phyloP scores from a whole-genome alignment of 2,888 invertebrate species.

The Mythimna impura region DNA sequence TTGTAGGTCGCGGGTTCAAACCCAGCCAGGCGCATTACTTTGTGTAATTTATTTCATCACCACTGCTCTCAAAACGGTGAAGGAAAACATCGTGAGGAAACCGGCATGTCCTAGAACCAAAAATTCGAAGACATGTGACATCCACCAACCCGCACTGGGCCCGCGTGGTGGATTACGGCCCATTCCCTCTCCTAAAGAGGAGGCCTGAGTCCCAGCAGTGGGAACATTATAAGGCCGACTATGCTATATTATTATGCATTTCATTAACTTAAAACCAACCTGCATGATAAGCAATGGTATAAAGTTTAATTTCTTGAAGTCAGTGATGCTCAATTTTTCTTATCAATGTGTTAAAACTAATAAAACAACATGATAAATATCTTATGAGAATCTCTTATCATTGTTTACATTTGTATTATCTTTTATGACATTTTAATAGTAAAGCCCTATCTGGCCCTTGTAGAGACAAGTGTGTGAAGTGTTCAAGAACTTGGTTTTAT shows the following conservation, averaged over 20 bases:
- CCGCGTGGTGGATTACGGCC: too few relatives aligned
- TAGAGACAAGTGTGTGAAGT: neutral
- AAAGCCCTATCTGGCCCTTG: constrained; percentile 16
- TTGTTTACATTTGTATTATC: constrained; percentile 35
- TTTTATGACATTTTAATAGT: constrained; percentile 31
- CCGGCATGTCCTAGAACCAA: too few relatives aligned
- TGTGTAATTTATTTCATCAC: too few relatives aligned
- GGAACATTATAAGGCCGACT: too few relatives aligned
- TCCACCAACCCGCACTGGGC: too few relatives aligned
- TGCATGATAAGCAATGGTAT: constrained; percentile 38
- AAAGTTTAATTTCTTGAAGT: constrained; percentile 26
- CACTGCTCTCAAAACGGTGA: too few relatives aligned
- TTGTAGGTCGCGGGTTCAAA: too few relatives aligned
- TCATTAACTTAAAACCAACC: constrained; percentile 24
- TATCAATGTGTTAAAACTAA: constrained; percentile 32
- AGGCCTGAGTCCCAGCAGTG: too few relatives aligned
- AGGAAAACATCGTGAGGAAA: too few relatives aligned
- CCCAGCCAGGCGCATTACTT: too few relatives aligned
- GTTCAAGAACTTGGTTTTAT: constrained; percentile 4
- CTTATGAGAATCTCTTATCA: constrained; percentile 42
- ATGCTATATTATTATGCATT: constrained; percentile 27
- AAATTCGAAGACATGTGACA: too few relatives aligned
- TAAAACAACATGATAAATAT: constrained; percentile 45
- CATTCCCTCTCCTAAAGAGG: too few relatives aligned
- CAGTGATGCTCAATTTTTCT: constrained; percentile 26